Conservation (phyloP, 1,140 invertebrate genomes). For the Listronotus oregonensis region DNA sequence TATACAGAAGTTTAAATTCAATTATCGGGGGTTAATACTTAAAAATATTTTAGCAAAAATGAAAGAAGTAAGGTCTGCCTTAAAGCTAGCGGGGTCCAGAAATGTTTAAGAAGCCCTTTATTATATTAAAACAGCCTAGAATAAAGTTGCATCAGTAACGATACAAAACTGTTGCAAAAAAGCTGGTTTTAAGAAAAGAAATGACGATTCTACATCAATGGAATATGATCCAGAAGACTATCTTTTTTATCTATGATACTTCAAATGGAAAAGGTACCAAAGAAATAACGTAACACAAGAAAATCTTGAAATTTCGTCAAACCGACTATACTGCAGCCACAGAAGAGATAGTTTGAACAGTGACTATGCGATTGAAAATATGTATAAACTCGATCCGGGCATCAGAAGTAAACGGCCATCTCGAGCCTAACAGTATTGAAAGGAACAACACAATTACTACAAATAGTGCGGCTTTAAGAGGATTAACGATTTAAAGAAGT, state of each 20-base stretch:
- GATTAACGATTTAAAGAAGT: too few species aligned
- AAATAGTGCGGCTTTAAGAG: conserved; percentile 25
- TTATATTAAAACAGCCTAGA: conserved; percentile 24
- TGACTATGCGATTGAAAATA: conserved; percentile 14
- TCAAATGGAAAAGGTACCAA: conserved; percentile 1
- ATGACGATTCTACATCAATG: conserved; percentile 10
- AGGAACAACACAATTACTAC: conserved; percentile 10
- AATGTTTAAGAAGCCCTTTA: conserved; percentile 23
- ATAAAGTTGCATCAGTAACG: conserved; percentile 18
- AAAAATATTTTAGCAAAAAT: conserved; percentile 40
- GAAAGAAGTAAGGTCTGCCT: conserved; percentile 22
- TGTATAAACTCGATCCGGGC: background rate
- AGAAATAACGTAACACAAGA: conserved; percentile 15
- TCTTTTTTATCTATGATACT: conserved; percentile 21
- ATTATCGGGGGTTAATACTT: conserved; percentile 45
- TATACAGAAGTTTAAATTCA: conserved; percentile 54
- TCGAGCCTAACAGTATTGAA: conserved; percentile 13
- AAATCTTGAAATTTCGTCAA: conserved; percentile 7
- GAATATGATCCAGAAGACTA: conserved; percentile 28
- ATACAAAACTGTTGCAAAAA: conserved; percentile 25
- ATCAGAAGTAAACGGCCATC: background rate
- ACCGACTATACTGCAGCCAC: conserved; percentile 11
- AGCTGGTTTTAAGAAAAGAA: conserved; percentile 24
- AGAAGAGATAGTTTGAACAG: conserved; percentile 24
- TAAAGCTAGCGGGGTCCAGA: conserved; percentile 21